Evolutionary conservation across 2,113 vertebrate species (phyloP).

Genomic region (Dromas ardeola): DNA sequence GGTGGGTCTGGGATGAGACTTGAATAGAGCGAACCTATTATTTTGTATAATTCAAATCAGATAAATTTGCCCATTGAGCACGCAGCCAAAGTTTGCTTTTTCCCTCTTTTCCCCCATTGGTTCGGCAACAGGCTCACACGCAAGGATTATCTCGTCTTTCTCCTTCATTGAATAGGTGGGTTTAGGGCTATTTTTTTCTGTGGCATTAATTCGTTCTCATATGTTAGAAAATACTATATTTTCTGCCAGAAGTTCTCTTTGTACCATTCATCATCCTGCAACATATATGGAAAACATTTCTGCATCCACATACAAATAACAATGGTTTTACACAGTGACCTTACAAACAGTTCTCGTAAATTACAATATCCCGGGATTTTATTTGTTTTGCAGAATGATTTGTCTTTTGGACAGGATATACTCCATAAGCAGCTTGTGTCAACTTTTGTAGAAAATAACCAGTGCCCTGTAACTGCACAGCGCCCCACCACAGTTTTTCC

Average conservation of each 20-base stretch:
- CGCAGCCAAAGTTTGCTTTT: not conserved
- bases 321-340: not conserved
- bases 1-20: slow-evolving; percentile 62
- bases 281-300: not conserved
- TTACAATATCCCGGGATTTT: not conserved
- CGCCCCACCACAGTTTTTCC: not conserved
- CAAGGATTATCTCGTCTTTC: not conserved
- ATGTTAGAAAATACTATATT: not conserved
- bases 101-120: not conserved
- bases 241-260: not conserved
- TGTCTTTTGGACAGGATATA: not conserved
- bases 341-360: not conserved
- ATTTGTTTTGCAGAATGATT: not conserved
- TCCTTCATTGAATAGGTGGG: not conserved
- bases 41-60: slow-evolving; percentile 56
- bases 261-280: not conserved
- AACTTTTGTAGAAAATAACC: not conserved
- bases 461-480: not conserved
- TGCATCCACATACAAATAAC: not conserved
- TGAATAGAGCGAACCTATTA: slow-evolving; percentile 48
- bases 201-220: not conserved
- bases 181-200: not conserved
- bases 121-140: not conserved
- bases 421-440: not conserved
- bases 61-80: slow-evolving; percentile 38